These are phyloP conservation scores for Ceraclea dissimilis DNA, from an alignment of 2,888 invertebrate species.

Conservation along the genomic window DNA sequence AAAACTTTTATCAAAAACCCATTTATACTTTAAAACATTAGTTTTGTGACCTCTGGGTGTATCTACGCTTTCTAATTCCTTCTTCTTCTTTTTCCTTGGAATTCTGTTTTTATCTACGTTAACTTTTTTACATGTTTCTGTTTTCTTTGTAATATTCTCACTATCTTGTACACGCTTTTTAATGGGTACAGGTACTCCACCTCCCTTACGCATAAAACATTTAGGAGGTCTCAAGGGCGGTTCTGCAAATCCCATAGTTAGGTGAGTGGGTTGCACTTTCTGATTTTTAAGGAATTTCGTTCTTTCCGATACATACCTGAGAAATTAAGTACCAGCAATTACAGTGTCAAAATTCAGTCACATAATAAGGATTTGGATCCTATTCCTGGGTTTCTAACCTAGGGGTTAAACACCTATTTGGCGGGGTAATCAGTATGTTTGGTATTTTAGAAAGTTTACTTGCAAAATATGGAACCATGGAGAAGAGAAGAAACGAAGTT, in stretches of 20 bases:
- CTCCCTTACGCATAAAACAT: conserved; percentile 55
- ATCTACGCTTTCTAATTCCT: conserved; percentile 42
- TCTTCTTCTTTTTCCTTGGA: conserved; percentile 26
- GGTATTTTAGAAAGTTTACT: no score
- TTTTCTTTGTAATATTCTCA: conserved; percentile 40
- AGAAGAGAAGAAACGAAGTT: no score
- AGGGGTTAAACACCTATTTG: no score
- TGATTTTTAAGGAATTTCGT: conserved; percentile 41
- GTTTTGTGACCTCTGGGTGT: conserved; percentile 57
- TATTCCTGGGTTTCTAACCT: no score
- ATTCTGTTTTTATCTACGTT: conserved; percentile 46
- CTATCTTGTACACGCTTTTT: conserved; percentile 34
- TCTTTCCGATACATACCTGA: conserved; percentile 47
- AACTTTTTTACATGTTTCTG: conserved; percentile 54
- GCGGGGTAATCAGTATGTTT: no score
- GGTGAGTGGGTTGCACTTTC: conserved; percentile 42
- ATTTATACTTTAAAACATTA: conserved; percentile 57
- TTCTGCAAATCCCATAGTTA: conserved; percentile 62
- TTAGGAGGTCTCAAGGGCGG: conserved; percentile 52
- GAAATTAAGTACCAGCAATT: background rate
- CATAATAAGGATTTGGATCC: no score
- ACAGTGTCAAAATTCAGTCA: no score
- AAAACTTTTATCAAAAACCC: conserved; percentile 58
- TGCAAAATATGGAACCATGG: no score
- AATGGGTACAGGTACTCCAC: conserved; percentile 42